Conservation (phyloP, 1,140 invertebrate species). For the Formica exsecta region DNA sequence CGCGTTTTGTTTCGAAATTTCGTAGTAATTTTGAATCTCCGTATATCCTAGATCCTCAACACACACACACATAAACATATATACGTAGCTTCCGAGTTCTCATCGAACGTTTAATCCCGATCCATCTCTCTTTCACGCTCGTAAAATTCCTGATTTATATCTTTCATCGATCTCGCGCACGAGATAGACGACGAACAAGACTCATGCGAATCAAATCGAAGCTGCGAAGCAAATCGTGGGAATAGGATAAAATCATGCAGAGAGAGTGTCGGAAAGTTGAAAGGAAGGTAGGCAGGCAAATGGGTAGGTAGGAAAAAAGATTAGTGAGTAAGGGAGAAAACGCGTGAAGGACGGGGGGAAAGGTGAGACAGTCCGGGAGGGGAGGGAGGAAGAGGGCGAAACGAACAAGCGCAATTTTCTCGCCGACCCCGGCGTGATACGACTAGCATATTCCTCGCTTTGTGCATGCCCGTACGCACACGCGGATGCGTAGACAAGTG, state of each 20-base stretch:
- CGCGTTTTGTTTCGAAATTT: too few species aligned
- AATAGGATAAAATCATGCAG: neutral
- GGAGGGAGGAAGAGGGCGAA: neutral
- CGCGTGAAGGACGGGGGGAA: neutral
- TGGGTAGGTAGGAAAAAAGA: constrained; percentile 32
- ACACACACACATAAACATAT: too few species aligned
- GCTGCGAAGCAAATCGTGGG: neutral
- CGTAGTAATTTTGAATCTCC: too few species aligned
- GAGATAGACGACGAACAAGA: too few species aligned
- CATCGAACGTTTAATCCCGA: neutral
- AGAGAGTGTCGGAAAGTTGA: constrained; percentile 20
- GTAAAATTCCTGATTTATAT: constrained; percentile 20
- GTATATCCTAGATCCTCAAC: too few species aligned
- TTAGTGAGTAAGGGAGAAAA: constrained; percentile 21
- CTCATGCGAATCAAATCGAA: neutral
- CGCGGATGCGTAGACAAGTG: constrained; percentile 41
- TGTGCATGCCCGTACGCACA: constrained; percentile 47
- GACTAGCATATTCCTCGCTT: constrained; percentile 53
- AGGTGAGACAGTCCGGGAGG: neutral
- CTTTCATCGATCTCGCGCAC: constrained; percentile 16
- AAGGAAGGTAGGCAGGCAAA: neutral
- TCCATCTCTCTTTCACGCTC: neutral
- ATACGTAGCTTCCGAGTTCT: neutral
- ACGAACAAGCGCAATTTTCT: constrained; percentile 63
- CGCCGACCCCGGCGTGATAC: constrained; percentile 42